Evolutionary conservation across 2,888 invertebrate species (phyloP).

Genomic region (Steinernema hermaphroditum): DNA sequence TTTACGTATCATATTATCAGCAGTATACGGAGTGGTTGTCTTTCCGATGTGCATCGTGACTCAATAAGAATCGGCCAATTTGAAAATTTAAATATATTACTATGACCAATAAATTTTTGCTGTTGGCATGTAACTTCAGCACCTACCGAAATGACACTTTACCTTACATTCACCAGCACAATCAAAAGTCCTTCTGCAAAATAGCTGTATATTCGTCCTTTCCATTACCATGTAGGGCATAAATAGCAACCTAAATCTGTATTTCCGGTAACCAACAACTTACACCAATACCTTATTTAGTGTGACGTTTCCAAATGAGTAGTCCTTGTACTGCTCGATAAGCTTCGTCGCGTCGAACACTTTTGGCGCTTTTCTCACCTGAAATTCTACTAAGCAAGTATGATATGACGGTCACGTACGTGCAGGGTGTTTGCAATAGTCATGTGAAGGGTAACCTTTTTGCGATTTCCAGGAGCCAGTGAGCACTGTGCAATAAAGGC

Average conservation of each 20-base stretch:
- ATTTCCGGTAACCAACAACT: not conserved
- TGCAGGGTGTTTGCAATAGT: not conserved
- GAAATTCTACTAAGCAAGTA: not conserved
- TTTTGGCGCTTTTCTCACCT: not conserved
- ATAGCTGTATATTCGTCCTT: not conserved
- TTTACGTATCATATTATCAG: not conserved
- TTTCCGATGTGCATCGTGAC: not conserved
- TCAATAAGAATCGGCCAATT: too few species aligned
- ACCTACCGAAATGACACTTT: too few species aligned
- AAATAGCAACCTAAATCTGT: not conserved
- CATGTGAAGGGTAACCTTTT: not conserved
- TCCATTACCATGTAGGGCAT: not conserved
- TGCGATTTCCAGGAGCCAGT: not conserved
- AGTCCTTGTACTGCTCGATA: not conserved
- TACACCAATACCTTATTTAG: not conserved
- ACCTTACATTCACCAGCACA: too few species aligned
- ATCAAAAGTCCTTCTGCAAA: not conserved
- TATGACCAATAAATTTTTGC: too few species aligned
- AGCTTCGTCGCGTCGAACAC: not conserved
- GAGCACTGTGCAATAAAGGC: not conserved
- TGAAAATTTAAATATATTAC: too few species aligned
- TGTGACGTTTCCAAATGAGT: not conserved
- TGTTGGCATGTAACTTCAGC: too few species aligned
- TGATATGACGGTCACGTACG: not conserved
- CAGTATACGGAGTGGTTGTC: not conserved